Percentiles rank a stretch among this genome's conserved stretches.
These are phyloP conservation scores for Dasypus novemcinctus DNA, from an alignment of 2,113 vertebrate genomes.

Conservation along the genomic window DNA sequence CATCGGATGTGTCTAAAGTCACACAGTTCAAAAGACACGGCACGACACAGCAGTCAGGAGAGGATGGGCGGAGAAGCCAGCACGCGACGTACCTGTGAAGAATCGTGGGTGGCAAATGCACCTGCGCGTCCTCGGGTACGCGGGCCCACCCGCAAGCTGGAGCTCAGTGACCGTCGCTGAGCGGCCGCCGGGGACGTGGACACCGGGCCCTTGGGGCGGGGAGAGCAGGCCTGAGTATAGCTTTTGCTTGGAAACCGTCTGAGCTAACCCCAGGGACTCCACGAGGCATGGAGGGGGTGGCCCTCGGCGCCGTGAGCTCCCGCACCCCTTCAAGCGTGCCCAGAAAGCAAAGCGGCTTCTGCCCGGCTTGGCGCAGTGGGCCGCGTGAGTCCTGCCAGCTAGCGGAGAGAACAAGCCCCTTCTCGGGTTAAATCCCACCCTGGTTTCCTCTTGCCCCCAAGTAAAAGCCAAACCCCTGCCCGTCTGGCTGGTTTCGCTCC, in stretches of 20 bases:
- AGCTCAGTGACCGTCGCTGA: background rate
- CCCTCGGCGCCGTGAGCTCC: background rate
- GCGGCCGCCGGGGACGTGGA: background rate
- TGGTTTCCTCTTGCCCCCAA: background rate
- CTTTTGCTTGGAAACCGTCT: background rate
- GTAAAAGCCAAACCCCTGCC: background rate
- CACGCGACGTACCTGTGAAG: background rate
- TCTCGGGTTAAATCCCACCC: too few relatives aligned
- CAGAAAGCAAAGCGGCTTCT: background rate
- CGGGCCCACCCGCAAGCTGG: background rate
- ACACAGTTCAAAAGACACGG: background rate
- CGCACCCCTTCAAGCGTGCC: background rate
- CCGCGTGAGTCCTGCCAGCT: background rate
- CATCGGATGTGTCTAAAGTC: too few relatives aligned
- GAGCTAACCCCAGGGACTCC: background rate
- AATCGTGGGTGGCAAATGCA: background rate
- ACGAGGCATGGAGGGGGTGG: background rate
- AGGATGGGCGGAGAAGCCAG: background rate
- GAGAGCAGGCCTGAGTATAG: background rate
- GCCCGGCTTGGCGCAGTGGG: background rate
- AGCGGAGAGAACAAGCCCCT: too few relatives aligned
- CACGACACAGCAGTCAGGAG: background rate
- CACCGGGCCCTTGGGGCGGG: background rate
- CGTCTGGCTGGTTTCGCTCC: background rate
- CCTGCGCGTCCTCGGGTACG: rapidly evolving